Conservation (phyloP, 2,888 invertebrate genomes). For the Junonia oenone region DNA sequence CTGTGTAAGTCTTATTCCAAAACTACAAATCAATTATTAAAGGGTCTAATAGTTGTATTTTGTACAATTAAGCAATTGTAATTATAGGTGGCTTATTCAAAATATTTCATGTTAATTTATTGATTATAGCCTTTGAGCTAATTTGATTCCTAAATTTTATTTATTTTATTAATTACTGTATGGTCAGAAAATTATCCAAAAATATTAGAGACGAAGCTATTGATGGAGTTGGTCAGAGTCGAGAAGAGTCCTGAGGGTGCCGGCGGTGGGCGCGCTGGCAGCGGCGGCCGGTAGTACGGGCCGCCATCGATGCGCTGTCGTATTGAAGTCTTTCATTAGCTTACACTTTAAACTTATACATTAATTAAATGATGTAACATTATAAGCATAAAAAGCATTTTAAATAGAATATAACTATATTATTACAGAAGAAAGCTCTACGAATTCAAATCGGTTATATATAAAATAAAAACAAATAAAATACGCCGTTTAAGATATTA, state of each 20-base stretch:
- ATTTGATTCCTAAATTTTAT: background rate
- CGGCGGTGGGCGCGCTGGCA: slow-evolving; percentile 66
- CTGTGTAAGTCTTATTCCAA: too few species aligned
- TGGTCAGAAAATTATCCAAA: slow-evolving; percentile 78
- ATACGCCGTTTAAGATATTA: background rate
- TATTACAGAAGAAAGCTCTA: too few species aligned
- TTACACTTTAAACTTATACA: too few species aligned
- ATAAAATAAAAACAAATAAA: too few species aligned
- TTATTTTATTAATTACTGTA: background rate
- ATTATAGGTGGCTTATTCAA: too few species aligned
- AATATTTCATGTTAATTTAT: too few species aligned
- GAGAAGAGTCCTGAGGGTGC: slow-evolving; percentile 83
- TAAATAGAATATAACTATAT: too few species aligned
- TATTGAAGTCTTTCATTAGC: background rate
- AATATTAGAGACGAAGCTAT: slow-evolving; percentile 87
- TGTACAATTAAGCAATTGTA: too few species aligned
- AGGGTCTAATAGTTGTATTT: too few species aligned
- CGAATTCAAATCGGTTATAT: too few species aligned
- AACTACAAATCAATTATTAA: too few species aligned
- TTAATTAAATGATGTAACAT: background rate
- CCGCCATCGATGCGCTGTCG: slow-evolving; percentile 84
- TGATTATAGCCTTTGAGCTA: too few species aligned
- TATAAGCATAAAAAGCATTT: background rate
- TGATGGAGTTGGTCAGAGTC: slow-evolving; percentile 87
- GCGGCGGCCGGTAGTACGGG: slow-evolving; percentile 79